Evolutionary conservation across 2,113 vertebrate genomes (phyloP).

Genomic region (Cepphus grylle): DNA sequence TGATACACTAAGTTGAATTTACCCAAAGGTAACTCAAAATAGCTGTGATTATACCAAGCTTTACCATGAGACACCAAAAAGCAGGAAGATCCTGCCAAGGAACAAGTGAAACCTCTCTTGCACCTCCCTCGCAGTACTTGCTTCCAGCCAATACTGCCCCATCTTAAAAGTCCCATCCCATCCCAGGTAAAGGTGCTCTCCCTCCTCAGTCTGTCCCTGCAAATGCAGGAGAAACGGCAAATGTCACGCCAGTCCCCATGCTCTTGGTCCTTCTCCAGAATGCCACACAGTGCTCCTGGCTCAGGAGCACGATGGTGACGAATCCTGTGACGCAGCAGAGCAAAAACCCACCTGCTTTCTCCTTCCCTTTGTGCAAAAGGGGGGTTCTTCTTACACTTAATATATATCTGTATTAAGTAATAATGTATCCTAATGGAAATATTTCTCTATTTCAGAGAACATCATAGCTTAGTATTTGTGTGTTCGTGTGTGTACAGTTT

Average conservation of each 20-base stretch:
- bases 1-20: neutral
- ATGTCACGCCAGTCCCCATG: neutral
- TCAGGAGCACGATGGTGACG: neutral
- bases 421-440: neutral
- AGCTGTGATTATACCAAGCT: neutral
- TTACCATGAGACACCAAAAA: neutral
- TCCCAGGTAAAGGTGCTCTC: fast-evolving
- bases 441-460: neutral
- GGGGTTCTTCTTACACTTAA: neutral
- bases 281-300: neutral
- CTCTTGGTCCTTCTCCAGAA: neutral
- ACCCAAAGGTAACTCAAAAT: neutral
- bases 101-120: neutral
- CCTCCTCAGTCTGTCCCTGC: neutral
- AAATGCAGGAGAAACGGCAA: fast-evolving
- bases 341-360: neutral
- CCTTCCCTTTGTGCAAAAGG: neutral
- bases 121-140: neutral
- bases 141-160: neutral
- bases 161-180: neutral
- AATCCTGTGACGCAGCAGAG: neutral
- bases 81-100: neutral
- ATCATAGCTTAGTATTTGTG: neutral
- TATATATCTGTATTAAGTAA: neutral
- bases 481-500: neutral